Evolutionary conservation across 2,888 invertebrate genomes (phyloP).

Genomic region (Drosophila putrida): DNA sequence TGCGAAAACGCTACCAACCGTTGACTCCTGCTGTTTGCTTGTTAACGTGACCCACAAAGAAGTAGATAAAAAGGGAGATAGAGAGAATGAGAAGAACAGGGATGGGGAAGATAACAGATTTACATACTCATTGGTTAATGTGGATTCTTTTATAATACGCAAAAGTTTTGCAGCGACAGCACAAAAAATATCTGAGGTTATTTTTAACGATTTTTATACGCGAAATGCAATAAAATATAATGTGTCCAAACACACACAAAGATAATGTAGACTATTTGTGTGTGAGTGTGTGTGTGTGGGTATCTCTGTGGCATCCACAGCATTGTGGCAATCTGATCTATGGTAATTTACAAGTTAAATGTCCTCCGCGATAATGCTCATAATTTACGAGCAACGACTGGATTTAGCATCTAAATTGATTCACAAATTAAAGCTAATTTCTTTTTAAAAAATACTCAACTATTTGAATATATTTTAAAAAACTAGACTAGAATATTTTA

Average conservation of each 20-base stretch:
- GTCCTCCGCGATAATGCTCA: slow-evolving; percentile 64
- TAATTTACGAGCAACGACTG: slow-evolving; percentile 49
- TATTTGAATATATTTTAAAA: background rate
- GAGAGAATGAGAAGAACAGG: background rate
- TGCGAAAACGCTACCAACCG: slow-evolving; percentile 5
- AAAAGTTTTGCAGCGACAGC: slow-evolving; percentile 62
- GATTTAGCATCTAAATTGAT: slow-evolving; percentile 12
- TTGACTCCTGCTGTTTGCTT: slow-evolving; percentile 29
- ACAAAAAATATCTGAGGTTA: slow-evolving; percentile 51
- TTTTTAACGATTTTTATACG: slow-evolving; percentile 19
- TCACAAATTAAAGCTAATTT: slow-evolving; percentile 9
- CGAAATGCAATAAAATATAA: slow-evolving; percentile 69
- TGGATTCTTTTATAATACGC: slow-evolving; percentile 49
- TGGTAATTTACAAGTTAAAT: slow-evolving; percentile 72
- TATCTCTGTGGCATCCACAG: slow-evolving; percentile 39
- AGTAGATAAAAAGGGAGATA: background rate
- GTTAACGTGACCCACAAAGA: slow-evolving; percentile 42
- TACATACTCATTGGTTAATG: slow-evolving; percentile 67
- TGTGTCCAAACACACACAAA: slow-evolving; percentile 28
- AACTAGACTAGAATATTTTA: too few species aligned
- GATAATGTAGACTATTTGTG: slow-evolving; percentile 46
- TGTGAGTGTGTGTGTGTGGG: slow-evolving; percentile 16
- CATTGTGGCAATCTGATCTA: slow-evolving; percentile 59
- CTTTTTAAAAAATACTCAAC: background rate
- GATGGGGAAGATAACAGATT: slow-evolving; percentile 33